Percentiles rank a stretch among this genome's conserved stretches.
These are phyloP conservation scores for Osmerus eperlanus DNA, from an alignment of 2,113 vertebrate species.

Conservation along the genomic window DNA sequence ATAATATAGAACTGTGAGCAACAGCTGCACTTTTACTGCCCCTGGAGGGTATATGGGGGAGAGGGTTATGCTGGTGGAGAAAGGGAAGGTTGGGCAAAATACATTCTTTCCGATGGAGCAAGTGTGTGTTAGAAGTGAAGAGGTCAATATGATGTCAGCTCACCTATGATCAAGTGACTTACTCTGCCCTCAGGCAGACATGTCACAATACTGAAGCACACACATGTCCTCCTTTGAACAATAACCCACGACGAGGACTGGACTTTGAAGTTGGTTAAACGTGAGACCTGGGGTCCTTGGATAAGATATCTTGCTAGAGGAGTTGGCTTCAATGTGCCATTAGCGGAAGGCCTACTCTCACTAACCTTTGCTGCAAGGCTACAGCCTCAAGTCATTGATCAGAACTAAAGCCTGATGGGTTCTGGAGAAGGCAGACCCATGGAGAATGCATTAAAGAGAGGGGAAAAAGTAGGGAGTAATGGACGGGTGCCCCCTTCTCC, in stretches of 20 bases:
- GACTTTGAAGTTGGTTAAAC: too few species aligned
- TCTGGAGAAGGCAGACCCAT: constrained; percentile 32
- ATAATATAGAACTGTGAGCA: constrained; percentile 40
- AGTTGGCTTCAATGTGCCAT: too few species aligned
- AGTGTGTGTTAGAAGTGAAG: constrained; percentile 23
- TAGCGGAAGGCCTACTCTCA: constrained; percentile 36
- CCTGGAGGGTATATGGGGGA: constrained; percentile 35
- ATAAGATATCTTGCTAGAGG: too few species aligned
- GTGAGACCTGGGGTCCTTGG: too few species aligned
- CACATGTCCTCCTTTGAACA: background rate
- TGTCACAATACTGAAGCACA: background rate
- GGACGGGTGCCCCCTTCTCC: constrained; percentile 24
- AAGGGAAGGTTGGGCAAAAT: constrained; percentile 33
- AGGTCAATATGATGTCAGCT: constrained; percentile 31
- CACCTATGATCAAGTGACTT: constrained; percentile 29
- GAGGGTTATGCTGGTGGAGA: constrained; percentile 16
- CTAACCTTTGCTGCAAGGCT: constrained; percentile 37
- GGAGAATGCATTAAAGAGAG: constrained; percentile 55
- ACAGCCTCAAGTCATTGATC: constrained; percentile 63
- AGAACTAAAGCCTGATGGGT: constrained; percentile 49
- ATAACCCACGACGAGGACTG: too few species aligned
- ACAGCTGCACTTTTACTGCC: constrained; percentile 65
- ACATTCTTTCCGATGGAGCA: constrained; percentile 47
- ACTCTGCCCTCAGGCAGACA: constrained; percentile 3
- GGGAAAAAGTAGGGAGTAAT: constrained; percentile 14